A percentile compares a stretch with the other conserved stretches of the same genome.
These are phyloP conservation scores for Cebidichthys violaceus DNA, from an alignment of 2,113 vertebrate genomes.

Conservation along the genomic window DNA sequence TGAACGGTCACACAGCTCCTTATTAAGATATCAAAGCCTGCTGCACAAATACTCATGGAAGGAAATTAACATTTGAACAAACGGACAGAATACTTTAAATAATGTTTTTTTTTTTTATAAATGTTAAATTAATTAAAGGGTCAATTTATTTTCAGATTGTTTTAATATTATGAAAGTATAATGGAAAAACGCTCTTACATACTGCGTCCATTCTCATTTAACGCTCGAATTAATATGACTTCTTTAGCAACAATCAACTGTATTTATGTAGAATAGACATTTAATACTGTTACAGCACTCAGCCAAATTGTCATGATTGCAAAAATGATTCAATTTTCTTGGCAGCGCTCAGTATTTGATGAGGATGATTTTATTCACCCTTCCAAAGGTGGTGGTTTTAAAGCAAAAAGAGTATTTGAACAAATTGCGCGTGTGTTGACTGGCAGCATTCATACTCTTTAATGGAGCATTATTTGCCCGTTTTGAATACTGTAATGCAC, in stretches of 20 bases:
- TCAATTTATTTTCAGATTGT: background rate
- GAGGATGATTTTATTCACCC: constrained; percentile 99
- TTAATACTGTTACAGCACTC: constrained; percentile 98
- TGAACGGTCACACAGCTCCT: constrained; percentile 17
- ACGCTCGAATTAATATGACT: constrained; percentile 52
- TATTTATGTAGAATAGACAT: constrained; percentile 96
- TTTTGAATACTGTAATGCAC: constrained; percentile 99
- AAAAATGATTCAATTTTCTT: constrained; percentile 95
- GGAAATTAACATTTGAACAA: constrained; percentile 21
- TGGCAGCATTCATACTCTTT: constrained; percentile 97
- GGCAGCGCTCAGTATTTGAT: constrained; percentile 93
- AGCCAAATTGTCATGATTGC: constrained; percentile 99
- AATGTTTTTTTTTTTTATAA: background rate
- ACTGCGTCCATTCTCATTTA: constrained; percentile 38
- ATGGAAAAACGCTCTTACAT: constrained; percentile 6
- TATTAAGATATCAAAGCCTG: constrained; percentile 12
- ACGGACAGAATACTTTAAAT: background rate
- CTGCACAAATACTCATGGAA: background rate
- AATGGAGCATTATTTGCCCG: constrained; percentile 99
- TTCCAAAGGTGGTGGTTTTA: constrained; percentile 94
- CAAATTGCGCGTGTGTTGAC: constrained; percentile 98
- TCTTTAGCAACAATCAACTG: constrained; percentile 90
- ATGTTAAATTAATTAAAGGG: background rate
- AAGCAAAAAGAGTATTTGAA: constrained; percentile 92
- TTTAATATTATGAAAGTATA: background rate